Evolutionary conservation across 2,797 vertebrate genomes (phyloP), one percentile per base, ranked within the genome.

Genomic region (Enteromius paludinosus): DNA sequence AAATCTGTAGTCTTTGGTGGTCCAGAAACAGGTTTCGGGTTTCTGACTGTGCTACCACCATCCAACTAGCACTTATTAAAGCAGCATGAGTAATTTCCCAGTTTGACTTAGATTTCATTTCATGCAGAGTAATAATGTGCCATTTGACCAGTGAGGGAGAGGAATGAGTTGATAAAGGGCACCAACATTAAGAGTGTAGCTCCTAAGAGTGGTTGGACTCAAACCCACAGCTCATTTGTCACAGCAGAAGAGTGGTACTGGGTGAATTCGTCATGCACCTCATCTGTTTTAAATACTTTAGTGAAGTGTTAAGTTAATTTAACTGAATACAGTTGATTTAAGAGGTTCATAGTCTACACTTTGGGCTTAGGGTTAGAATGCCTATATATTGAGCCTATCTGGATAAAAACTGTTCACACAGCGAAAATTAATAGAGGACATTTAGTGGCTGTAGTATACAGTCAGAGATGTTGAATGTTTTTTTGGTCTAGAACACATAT

Each of bases 71-170:
- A 52, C 45, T 78, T 78, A 62, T 56, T 75, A 70, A 84, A 69
- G 52, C 69, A 75, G 47, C 47, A 4, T 11, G 18, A 82, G 68
- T 72, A 61, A 43, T 73, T 85, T 74, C 25, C 66, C 54, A 33
- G 49, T 41, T 68, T 78, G 68, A 74, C 56, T 84, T 70, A 5
- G 45, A 43, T 75, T 84, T 81, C 20, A 79, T 43, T 84, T 65
- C 33, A 28, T 75, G n/a, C 71, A 52, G 47, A 54, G n/a, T 52
- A 66, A 54, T 75, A 43, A 75, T 66, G 45, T 66, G 28, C 15
- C 28, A 47, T 30, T 54, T 74, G 28, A 74, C 43, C 43, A 49
- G 43, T 9, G 61, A 59, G 62, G 62, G 20, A 30, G 30, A 65
- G 61, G 15, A 74, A 75, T 59, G 61, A 25, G 72, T 76, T 75